Base-by-base conservation (phyloP, 2,797 vertebrate genomes). In the Naso thynnoides region DNA sequence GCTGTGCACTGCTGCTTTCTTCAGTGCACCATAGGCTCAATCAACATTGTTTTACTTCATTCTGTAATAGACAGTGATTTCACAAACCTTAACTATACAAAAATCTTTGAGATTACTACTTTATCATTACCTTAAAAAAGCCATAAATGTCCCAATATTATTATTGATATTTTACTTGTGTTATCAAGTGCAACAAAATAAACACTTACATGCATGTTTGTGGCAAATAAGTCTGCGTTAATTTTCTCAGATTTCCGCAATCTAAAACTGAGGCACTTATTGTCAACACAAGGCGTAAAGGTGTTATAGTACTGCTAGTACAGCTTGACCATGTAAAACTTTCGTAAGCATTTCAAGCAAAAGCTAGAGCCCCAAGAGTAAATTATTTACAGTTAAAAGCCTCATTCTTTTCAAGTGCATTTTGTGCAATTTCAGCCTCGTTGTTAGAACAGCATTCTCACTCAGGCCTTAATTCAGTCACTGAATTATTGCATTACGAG, bases 401-500 rank as follows among this genome's bases (percentile, higher is more conserved):
- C 61, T 81, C 73, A 66, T 57, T 69, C 75, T 74, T 54, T n/a
- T n/a, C n/a, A 65, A 47, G 57, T 61, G 69, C 71, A 60, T 73
- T 73, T 50, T 39, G 16, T 68, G 42, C 1, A 61, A 67, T 75
- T 71, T 52, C 56, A 66, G 65, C 54, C 61, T 9, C 48, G 57
- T 69, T 68, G 49, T 83, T 69, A 78, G 78, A 77, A 70, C 56
- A 61, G 42, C 69, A 53, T 53, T 70, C 45, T 60, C 73, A 52
- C 81, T 74, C 61, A 21, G 58, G 31, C 78, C 64, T 79, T 86
- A 87, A 91, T 85, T 92, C 82, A 80, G 70, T 85, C 77, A 63
- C 48, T 84, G 81, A 90, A 83, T 86, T 74, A 92, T 85, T 92
- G 73, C 86, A 89, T 90, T 90, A 89, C 76, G 79, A 47, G 83